Conservation (phyloP, 1,140 invertebrate species). For the Uloborus diversus region DNA sequence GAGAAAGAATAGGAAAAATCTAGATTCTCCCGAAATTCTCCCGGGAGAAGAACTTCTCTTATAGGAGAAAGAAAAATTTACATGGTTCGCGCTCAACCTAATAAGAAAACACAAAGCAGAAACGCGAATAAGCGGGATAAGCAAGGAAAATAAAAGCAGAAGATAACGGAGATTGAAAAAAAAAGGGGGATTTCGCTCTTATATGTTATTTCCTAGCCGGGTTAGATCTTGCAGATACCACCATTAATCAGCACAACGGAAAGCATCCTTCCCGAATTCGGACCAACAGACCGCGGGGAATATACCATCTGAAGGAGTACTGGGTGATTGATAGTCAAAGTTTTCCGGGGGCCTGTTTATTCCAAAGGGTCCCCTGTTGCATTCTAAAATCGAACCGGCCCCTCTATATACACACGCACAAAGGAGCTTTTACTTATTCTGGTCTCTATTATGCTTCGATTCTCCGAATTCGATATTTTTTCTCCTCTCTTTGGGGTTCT, state of each 20-base stretch:
- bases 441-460: constrained; percentile 49
- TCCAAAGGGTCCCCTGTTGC: constrained; percentile 56
- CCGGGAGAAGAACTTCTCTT: neutral
- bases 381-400: constrained; percentile 41
- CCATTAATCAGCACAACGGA: constrained; percentile 51
- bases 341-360: constrained; percentile 55
- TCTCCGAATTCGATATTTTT: constrained; percentile 37
- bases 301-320: constrained; percentile 21
- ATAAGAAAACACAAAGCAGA: constrained; percentile 24
- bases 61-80: constrained; percentile 34
- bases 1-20: neutral
- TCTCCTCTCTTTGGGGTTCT: neutral
- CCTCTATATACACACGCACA: neutral
- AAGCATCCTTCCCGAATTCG: constrained; percentile 53
- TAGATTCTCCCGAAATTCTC: neutral
- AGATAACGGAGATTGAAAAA: constrained; percentile 18
- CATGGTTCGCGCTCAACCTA: constrained; percentile 30
- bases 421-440: constrained; percentile 31
- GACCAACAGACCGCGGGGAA: constrained; percentile 39
- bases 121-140: neutral
- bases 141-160: neutral
- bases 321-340: constrained; percentile 50
- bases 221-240: constrained; percentile 35
- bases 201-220: constrained; percentile 35
- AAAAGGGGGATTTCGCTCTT: neutral